Conservation (phyloP, 1,140 invertebrate species). For the Anastrepha obliqua region DNA sequence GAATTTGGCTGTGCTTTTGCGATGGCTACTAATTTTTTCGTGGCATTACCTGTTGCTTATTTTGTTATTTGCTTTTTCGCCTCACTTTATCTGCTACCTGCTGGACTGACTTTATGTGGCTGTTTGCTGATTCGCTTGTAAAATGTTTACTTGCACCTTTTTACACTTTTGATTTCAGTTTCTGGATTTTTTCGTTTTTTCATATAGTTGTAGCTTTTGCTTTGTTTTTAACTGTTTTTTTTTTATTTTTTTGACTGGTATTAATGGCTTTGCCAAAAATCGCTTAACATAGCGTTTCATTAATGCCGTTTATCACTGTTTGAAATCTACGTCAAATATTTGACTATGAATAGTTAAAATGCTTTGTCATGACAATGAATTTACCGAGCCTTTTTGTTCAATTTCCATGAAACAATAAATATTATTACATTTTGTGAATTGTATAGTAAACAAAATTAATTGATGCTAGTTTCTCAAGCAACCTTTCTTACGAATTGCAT, state of each 20-base stretch:
- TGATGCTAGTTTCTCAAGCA: too few species aligned
- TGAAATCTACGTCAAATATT: conserved; percentile 21
- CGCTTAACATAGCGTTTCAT: conserved; percentile 23
- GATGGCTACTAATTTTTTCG: not conserved
- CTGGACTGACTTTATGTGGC: not conserved
- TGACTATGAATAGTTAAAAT: not conserved
- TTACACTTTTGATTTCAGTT: conserved; percentile 48
- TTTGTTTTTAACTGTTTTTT: not conserved
- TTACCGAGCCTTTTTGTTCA: not conserved
- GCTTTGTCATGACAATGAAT: conserved; percentile 48
- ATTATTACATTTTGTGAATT: not conserved
- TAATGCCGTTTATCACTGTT: conserved; percentile 37
- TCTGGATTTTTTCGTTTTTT: not conserved
- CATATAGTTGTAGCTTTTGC: not conserved
- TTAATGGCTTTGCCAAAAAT: conserved; percentile 29
- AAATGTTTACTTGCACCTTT: conserved; percentile 50
- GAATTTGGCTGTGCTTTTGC: conserved; percentile 40
- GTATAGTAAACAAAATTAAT: conserved; percentile 44
- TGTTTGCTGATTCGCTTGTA: conserved; percentile 11
- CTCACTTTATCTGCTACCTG: not conserved
- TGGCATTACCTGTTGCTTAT: not conserved
- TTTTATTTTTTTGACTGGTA: not conserved
- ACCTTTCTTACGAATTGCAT: too few species aligned
- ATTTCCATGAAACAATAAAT: conserved; percentile 48
- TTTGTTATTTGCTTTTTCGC: not conserved